Conservation (phyloP, 2,888 invertebrate species). For the Dascillus cervinus region DNA sequence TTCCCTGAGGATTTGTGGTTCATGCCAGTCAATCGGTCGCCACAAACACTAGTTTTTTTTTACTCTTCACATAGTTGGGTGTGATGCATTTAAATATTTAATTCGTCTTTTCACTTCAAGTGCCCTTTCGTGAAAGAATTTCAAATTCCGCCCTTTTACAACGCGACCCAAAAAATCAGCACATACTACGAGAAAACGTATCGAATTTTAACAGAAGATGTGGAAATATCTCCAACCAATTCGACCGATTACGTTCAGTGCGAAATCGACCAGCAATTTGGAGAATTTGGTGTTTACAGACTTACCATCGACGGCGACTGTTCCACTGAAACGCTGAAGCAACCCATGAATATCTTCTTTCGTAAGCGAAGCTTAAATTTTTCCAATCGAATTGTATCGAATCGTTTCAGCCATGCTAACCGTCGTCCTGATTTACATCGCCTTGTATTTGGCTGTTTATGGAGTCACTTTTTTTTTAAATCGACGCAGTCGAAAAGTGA, state of each 20-base stretch:
- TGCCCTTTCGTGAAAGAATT: slow-evolving; percentile 20
- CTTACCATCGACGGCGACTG: slow-evolving; percentile 51
- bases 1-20: too few relatives aligned
- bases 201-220: slow-evolving; percentile 10
- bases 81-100: too few relatives aligned
- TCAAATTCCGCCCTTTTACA: too few relatives aligned
- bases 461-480: slow-evolving; percentile 3
- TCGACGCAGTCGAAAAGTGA: slow-evolving; percentile 9
- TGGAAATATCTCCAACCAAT: slow-evolving; percentile 9
- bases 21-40: too few relatives aligned
- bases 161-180: slow-evolving; percentile 7
- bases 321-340: slow-evolving; percentile 47
- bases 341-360: slow-evolving; percentile 64
- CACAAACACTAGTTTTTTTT: too few relatives aligned
- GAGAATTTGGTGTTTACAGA: slow-evolving; percentile 67
- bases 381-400: too few relatives aligned
- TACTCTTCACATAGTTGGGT: too few relatives aligned
- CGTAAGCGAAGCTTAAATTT: too few relatives aligned
- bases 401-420: slow-evolving; percentile 39
- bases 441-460: slow-evolving; percentile 26
- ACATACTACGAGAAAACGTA: slow-evolving; percentile 15
- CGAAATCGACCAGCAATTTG: slow-evolving; percentile 50
- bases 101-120: too few relatives aligned
- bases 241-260: slow-evolving; percentile 48
- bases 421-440: slow-evolving; percentile 34